These are phyloP conservation scores for Chascanopsetta lugubris DNA, from an alignment of 2,113 vertebrate species.

Conservation along the genomic window DNA sequence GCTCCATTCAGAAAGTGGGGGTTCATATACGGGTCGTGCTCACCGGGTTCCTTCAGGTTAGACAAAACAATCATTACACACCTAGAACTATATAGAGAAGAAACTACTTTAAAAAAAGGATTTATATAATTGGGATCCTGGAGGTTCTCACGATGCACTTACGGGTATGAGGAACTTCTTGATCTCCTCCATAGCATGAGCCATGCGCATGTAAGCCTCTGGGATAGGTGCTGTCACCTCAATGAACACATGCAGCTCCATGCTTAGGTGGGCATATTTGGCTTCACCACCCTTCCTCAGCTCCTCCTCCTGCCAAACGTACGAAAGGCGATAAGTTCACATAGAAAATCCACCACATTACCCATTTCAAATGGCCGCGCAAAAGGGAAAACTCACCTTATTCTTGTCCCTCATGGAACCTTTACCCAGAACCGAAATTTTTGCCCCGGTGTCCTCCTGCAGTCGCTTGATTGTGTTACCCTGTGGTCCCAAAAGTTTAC, in stretches of 20 bases:
- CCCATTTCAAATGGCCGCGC: background rate
- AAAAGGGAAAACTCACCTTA: slow-evolving; percentile 81
- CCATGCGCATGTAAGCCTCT: slow-evolving; percentile 95
- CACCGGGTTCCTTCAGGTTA: slow-evolving; percentile 85
- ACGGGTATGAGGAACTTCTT: slow-evolving; percentile 98
- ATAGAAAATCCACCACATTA: background rate
- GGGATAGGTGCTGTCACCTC: slow-evolving; percentile 96
- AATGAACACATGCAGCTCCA: slow-evolving; percentile 97
- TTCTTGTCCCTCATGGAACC: slow-evolving; percentile 97
- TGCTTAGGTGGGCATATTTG: slow-evolving; percentile 93
- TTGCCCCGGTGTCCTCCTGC: slow-evolving; percentile 97
- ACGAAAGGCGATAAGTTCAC: background rate
- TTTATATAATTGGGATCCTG: too few relatives aligned
- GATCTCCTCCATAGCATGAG: slow-evolving; percentile 97
- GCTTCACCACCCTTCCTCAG: slow-evolving; percentile 93
- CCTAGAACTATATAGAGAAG: too few relatives aligned
- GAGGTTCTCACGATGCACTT: slow-evolving; percentile 34
- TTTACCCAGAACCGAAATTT: slow-evolving; percentile 95
- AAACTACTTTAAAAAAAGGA: too few relatives aligned
- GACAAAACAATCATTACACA: too few relatives aligned
- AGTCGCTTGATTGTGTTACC: slow-evolving; percentile 98
- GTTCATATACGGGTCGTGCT: slow-evolving; percentile 93
- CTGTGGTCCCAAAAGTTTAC: slow-evolving; percentile 96
- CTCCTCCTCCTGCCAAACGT: slow-evolving; percentile 87
- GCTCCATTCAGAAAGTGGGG: slow-evolving; percentile 93